A percentile compares a stretch with the other conserved stretches of the same genome.
These are phyloP conservation scores for Empidonax traillii DNA, from an alignment of 2,113 vertebrate genomes.

Conservation along the genomic window DNA sequence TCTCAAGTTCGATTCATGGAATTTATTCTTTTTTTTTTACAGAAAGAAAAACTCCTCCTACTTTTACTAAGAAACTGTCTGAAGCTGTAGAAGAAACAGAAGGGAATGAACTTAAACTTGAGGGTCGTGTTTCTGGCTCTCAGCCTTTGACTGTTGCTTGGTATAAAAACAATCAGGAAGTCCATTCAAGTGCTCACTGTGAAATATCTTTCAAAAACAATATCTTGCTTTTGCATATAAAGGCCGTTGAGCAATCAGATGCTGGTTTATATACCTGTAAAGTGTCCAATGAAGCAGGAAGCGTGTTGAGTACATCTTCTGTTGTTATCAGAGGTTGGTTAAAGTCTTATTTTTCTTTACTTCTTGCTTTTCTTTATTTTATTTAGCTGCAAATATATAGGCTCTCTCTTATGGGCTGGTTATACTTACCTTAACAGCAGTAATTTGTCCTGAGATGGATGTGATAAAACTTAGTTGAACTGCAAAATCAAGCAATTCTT, in stretches of 20 bases:
- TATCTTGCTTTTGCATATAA: constrained; percentile 82
- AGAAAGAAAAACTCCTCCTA: constrained; percentile 91
- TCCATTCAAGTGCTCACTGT: constrained; percentile 81
- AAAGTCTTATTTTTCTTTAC: neutral
- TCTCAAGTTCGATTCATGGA: neutral
- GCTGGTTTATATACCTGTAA: constrained; percentile 88
- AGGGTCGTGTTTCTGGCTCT: constrained; percentile 89
- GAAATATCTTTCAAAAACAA: constrained; percentile 93
- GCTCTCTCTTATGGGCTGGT: neutral
- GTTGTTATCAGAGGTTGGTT: constrained; percentile 88
- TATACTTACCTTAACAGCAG: neutral
- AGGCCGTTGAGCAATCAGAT: constrained; percentile 76
- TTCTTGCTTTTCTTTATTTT: neutral
- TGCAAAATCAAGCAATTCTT: neutral
- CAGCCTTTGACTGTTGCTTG: constrained; percentile 88
- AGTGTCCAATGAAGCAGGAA: constrained; percentile 90
- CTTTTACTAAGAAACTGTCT: constrained; percentile 93
- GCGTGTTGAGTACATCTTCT: constrained; percentile 79
- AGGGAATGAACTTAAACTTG: constrained; percentile 89
- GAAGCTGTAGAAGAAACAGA: constrained; percentile 89
- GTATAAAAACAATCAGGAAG: constrained; percentile 87
- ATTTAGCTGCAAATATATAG: neutral
- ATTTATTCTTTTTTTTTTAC: constrained; percentile 38
- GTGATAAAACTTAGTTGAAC: neutral
- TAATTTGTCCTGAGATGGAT: neutral